Percentiles rank a stretch among this genome's conserved stretches.
These are phyloP conservation scores for Coilia nasus DNA, from an alignment of 2,797 vertebrate species.

Conservation along the genomic window DNA sequence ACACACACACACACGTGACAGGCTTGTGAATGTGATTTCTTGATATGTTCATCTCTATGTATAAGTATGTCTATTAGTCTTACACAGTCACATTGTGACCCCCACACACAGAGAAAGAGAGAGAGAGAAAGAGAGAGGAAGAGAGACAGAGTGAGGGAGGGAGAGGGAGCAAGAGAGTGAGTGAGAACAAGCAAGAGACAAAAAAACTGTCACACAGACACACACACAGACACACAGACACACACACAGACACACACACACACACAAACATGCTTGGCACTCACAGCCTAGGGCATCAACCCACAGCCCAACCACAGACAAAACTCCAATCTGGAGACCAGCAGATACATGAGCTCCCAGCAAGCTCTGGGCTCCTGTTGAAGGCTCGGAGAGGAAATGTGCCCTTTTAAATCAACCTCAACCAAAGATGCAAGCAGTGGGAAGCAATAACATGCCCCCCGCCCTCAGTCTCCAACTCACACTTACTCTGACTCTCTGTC, in stretches of 20 bases:
- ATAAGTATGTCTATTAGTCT: too few species aligned
- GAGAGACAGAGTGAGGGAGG: background rate
- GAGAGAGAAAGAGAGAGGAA: background rate
- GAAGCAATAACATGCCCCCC: background rate
- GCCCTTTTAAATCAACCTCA: background rate
- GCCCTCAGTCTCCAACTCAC: background rate
- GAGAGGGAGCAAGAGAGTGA: background rate
- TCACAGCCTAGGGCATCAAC: background rate
- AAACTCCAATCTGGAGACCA: background rate
- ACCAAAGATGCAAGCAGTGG: background rate
- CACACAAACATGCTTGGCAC: background rate
- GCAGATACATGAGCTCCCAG: background rate
- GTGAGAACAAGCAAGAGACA: background rate
- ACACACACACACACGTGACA: too few species aligned
- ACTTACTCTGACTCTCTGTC: background rate
- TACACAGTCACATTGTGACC: too few species aligned
- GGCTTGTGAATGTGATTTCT: too few species aligned
- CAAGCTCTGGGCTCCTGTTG: background rate
- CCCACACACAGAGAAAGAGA: too few species aligned
- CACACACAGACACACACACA: background rate
- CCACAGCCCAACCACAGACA: background rate
- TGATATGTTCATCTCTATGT: too few species aligned
- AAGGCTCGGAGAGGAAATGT: background rate
- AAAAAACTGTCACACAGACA: background rate
- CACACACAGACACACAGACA: conserved; percentile 2